Percentiles rank a stretch among this genome's conserved stretches.
phyloP scores from a whole-genome alignment of 2,113 vertebrate genomes.

The Seriola dumerili region DNA sequence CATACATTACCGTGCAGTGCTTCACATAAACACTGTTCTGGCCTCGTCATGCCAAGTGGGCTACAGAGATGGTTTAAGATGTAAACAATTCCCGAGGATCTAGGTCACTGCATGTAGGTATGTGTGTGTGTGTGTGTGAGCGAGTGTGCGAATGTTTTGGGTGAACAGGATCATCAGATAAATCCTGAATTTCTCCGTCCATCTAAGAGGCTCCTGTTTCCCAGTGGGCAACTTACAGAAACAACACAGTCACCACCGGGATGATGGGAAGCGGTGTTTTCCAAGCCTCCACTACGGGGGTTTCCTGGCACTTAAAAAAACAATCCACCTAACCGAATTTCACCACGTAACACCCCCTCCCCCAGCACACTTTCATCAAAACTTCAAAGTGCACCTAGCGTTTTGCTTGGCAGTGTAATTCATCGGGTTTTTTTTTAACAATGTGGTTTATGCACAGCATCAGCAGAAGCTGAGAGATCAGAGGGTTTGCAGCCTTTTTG shows the following conservation, averaged over 20 bases:
- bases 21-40: conserved; percentile 72
- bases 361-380: conserved; percentile 11
- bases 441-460: conserved; percentile 54
- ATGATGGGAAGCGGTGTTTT: conserved; percentile 62
- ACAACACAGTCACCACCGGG: conserved; percentile 49
- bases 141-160: conserved; percentile 27
- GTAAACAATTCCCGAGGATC: conserved; percentile 72
- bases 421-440: conserved; percentile 16
- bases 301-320: conserved; percentile 62
- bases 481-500: conserved; percentile 37
- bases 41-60: conserved; percentile 45
- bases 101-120: conserved; percentile 51
- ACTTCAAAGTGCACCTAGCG: conserved; percentile 56
- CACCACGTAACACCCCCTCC: conserved; percentile 16
- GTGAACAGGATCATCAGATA: conserved; percentile 41
- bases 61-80: conserved; percentile 62
- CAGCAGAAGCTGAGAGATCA: conserved; percentile 56
- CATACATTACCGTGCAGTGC: conserved; percentile 49
- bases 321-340: conserved; percentile 48
- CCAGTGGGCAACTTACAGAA: conserved; percentile 59
- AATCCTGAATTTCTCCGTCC: conserved; percentile 50
- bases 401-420: conserved; percentile 58
- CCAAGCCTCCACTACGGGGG: conserved; percentile 11
- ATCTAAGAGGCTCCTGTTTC: conserved; percentile 50
- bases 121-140: conserved; percentile 21